phyloP scores from a whole-genome alignment of 2,888 invertebrate species.

The Himalopsyche tibetana region DNA sequence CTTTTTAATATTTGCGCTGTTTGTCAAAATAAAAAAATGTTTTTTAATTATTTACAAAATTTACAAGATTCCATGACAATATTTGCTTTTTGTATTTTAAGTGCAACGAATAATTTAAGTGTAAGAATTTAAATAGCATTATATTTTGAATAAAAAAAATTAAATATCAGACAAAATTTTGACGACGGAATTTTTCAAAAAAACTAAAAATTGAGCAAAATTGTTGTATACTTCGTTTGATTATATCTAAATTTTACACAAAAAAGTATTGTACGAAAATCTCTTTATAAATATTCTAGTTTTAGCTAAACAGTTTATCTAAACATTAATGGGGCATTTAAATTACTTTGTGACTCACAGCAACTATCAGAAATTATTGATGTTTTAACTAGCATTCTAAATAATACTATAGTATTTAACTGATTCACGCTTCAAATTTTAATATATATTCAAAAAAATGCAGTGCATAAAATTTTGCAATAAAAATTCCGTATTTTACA shows the following conservation, averaged over 20 bases:
- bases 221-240: conserved; percentile 30
- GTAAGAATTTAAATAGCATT: too few relatives aligned
- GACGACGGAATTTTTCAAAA: background rate
- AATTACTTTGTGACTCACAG: conserved; percentile 50
- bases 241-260: conserved; percentile 41
- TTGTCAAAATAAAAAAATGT: too few relatives aligned
- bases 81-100: too few relatives aligned
- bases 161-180: background rate
- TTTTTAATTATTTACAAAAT: too few relatives aligned
- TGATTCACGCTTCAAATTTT: background rate
- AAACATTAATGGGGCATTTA: conserved; percentile 44
- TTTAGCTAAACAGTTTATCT: conserved; percentile 27
- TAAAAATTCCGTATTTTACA: background rate
- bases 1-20: too few relatives aligned
- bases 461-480: background rate
- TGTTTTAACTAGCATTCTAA: conserved; percentile 15
- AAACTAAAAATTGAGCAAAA: conserved; percentile 38
- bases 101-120: too few relatives aligned
- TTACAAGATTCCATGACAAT: too few relatives aligned
- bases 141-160: too few relatives aligned
- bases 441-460: background rate
- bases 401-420: conserved; percentile 23
- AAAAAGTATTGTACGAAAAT: conserved; percentile 51
- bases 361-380: conserved; percentile 49
- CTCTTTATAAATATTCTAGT: conserved; percentile 24